phyloP scores from a whole-genome alignment of 1,140 invertebrate species.

The Drepana arcuata region DNA sequence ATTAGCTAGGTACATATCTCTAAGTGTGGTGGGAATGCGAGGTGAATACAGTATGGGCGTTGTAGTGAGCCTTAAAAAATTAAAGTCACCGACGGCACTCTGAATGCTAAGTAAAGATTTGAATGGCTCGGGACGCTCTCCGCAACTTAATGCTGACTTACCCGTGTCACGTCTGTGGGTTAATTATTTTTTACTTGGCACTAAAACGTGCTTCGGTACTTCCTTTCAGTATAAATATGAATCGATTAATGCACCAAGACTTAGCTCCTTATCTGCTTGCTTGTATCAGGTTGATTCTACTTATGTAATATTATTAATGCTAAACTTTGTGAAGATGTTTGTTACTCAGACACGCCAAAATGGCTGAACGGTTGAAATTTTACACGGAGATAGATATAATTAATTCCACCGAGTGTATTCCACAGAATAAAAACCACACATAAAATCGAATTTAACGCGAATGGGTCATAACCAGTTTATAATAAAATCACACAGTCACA shows the following conservation, averaged over 20 bases:
- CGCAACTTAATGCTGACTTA: slow-evolving; percentile 41
- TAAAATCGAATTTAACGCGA: too few relatives aligned
- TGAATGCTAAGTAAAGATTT: slow-evolving; percentile 66
- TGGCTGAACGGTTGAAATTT: too few relatives aligned
- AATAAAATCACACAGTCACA: too few relatives aligned
- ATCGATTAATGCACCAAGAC: slow-evolving; percentile 34
- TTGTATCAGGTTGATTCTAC: too few relatives aligned
- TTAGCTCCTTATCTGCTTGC: slow-evolving; percentile 1
- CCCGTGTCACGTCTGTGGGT: slow-evolving; percentile 35
- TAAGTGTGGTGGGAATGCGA: slow-evolving; percentile 58
- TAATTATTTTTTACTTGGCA: slow-evolving; percentile 40
- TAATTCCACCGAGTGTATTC: too few relatives aligned
- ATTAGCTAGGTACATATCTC: slow-evolving; percentile 61
- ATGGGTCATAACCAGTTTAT: too few relatives aligned
- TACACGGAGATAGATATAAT: too few relatives aligned
- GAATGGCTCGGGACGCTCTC: slow-evolving; percentile 42
- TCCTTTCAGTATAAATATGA: slow-evolving; percentile 29
- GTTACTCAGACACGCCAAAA: too few relatives aligned
- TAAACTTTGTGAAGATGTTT: too few relatives aligned
- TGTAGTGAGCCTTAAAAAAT: slow-evolving; percentile 60
- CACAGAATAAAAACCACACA: too few relatives aligned
- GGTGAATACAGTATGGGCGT: slow-evolving; percentile 57
- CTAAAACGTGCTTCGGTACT: slow-evolving; percentile 30
- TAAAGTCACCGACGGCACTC: slow-evolving; percentile 56
- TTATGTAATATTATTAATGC: too few relatives aligned